Conservation (phyloP, 2,888 invertebrate species). For the Coecobrya sp. region DNA sequence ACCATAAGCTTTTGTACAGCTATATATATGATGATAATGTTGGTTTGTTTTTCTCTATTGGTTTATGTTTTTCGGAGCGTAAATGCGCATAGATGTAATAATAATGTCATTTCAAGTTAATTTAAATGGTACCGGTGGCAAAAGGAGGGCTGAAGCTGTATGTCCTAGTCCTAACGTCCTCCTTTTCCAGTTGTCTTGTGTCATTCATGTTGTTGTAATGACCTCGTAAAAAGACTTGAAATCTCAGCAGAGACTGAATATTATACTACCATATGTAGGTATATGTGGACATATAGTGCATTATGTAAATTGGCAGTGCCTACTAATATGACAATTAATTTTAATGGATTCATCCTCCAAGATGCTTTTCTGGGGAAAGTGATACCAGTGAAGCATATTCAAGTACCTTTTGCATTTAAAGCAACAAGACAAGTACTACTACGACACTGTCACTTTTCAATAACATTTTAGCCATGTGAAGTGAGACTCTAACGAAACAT, state of each 20-base stretch:
- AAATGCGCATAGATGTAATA: not conserved
- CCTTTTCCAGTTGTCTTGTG: not conserved
- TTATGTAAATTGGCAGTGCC: not conserved
- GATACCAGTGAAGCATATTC: not conserved
- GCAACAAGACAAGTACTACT: not conserved
- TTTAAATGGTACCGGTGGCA: constrained; percentile 16
- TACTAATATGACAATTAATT: not conserved
- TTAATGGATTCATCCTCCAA: not conserved
- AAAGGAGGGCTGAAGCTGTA: not conserved
- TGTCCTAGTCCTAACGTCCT: too few species aligned
- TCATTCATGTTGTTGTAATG: not conserved
- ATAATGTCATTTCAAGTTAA: constrained; percentile 21
- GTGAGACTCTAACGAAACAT: not conserved
- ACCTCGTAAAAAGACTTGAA: not conserved
- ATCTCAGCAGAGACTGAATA: not conserved
- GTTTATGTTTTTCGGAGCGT: not conserved
- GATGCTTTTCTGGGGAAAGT: not conserved
- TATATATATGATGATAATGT: too few species aligned
- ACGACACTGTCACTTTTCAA: too few species aligned
- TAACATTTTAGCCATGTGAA: not conserved
- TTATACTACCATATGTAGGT: not conserved
- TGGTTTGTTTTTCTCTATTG: not conserved
- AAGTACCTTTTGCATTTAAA: not conserved
- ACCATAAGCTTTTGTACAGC: not conserved
- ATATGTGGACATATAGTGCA: not conserved